phyloP scores from a whole-genome alignment of 1,140 invertebrate species.

The Venustaconcha ellipsiformis region DNA sequence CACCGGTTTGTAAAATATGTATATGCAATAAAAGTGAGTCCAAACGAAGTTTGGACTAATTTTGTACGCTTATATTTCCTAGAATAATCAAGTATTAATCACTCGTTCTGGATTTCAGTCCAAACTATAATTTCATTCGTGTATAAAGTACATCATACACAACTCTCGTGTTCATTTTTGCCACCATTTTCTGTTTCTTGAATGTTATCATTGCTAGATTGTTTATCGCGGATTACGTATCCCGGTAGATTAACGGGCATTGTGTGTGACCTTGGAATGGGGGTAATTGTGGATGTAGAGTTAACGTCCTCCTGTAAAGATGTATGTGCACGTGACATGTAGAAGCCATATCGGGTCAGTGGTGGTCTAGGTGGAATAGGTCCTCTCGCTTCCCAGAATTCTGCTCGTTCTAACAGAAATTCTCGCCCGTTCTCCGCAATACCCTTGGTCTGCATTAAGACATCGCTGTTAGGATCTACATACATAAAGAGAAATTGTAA shows the following conservation, averaged over 20 bases:
- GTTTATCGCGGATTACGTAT: background rate
- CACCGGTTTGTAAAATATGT: background rate
- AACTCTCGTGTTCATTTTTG: background rate
- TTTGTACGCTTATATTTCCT: background rate
- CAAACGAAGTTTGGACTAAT: background rate
- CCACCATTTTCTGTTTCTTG: background rate
- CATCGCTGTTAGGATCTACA: constrained; percentile 20
- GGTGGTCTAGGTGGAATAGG: constrained; percentile 32
- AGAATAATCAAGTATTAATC: background rate
- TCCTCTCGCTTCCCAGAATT: constrained; percentile 34
- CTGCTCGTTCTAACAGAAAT: constrained; percentile 31
- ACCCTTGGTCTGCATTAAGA: constrained; percentile 16
- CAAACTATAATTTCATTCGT: background rate
- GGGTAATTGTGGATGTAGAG: constrained; percentile 8
- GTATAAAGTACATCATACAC: background rate
- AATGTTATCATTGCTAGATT: background rate
- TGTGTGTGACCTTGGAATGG: background rate
- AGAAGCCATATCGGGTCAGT: constrained; percentile 22
- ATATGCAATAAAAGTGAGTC: background rate
- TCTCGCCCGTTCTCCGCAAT: constrained; percentile 32
- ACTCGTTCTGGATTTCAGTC: background rate
- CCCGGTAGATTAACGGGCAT: constrained; percentile 2
- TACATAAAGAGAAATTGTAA: background rate
- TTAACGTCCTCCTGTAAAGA: constrained; percentile 5
- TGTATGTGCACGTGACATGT: constrained; percentile 20